Percentiles rank a stretch among this genome's conserved stretches.
These are phyloP conservation scores for Julus scanicus DNA, from an alignment of 2,888 invertebrate genomes.

Conservation along the genomic window DNA sequence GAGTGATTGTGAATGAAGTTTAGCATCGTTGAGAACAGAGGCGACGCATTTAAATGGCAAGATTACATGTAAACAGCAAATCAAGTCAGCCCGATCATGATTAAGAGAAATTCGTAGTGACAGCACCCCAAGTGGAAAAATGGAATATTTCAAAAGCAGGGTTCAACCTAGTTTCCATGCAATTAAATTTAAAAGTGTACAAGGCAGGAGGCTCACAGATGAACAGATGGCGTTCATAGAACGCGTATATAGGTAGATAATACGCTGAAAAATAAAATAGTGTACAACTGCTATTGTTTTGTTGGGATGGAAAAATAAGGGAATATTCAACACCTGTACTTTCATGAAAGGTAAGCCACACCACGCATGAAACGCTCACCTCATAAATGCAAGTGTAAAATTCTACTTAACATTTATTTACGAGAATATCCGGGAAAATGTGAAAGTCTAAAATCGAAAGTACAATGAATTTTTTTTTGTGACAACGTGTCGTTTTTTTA, in stretches of 20 bases:
- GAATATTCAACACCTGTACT: slow-evolving; percentile 28
- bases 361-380: neutral
- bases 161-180: slow-evolving; percentile 48
- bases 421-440: neutral
- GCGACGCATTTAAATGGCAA: neutral
- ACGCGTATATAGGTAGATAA: slow-evolving; percentile 20
- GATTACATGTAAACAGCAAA: slow-evolving; percentile 21
- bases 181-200: slow-evolving; percentile 50
- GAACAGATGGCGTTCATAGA: neutral
- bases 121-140: slow-evolving; percentile 45
- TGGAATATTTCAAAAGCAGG: slow-evolving; percentile 46
- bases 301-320: slow-evolving; percentile 7
- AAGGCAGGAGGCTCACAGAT: slow-evolving; percentile 26
- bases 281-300: slow-evolving; percentile 30
- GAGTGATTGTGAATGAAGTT: neutral
- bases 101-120: slow-evolving; percentile 7
- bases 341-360: neutral
- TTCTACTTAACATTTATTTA: neutral
- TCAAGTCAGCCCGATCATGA: slow-evolving; percentile 13
- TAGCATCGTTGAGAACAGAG: slow-evolving; percentile 7
- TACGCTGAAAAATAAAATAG: slow-evolving; percentile 4
- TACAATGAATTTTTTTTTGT: neutral
- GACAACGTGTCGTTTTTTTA: neutral
- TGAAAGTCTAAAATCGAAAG: slow-evolving; percentile 4
- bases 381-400: neutral